A percentile compares a stretch with the other conserved stretches of the same genome.
Conservation (phyloP, 2,888 invertebrate species). For the Philereme vetulata region DNA sequence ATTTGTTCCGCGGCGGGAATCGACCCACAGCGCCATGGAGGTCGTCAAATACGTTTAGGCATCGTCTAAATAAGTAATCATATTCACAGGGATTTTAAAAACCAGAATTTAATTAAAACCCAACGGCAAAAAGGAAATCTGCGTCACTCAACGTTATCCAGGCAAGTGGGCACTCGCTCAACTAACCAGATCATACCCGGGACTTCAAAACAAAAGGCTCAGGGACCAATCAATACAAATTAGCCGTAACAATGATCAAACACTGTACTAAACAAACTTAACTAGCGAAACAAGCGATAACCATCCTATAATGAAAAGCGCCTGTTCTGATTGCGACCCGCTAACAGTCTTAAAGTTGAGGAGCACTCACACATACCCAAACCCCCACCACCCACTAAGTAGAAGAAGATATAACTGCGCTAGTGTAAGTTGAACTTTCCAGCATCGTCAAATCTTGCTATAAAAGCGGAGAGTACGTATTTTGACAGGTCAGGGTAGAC, state of each 20-base stretch:
- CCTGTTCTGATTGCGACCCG: conserved; percentile 78
- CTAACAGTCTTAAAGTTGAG: conserved; percentile 71
- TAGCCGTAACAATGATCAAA: conserved; percentile 43
- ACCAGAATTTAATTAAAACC: too few species aligned
- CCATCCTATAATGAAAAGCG: conserved; percentile 80
- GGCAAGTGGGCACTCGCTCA: neutral
- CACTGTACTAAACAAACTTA: conserved; percentile 60
- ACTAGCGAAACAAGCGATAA: conserved; percentile 73
- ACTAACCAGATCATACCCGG: conserved; percentile 14
- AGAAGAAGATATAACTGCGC: conserved; percentile 61
- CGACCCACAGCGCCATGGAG: too few species aligned
- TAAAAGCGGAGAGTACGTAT: conserved; percentile 45
- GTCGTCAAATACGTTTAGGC: neutral
- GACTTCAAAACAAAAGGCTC: conserved; percentile 35
- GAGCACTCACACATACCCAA: conserved; percentile 63
- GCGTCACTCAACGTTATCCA: neutral
- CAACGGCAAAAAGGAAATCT: neutral
- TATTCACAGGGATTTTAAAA: too few species aligned
- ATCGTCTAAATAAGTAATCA: too few species aligned
- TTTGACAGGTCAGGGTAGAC: conserved; percentile 57
- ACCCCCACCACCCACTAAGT: conserved; percentile 51
- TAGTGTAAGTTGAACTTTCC: conserved; percentile 40
- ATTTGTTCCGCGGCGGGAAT: too few species aligned
- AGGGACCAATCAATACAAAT: conserved; percentile 47
- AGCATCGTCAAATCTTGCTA: conserved; percentile 38